Evolutionary conservation across 2,888 invertebrate species (phyloP).

Genomic region (Girardia tigrina): DNA sequence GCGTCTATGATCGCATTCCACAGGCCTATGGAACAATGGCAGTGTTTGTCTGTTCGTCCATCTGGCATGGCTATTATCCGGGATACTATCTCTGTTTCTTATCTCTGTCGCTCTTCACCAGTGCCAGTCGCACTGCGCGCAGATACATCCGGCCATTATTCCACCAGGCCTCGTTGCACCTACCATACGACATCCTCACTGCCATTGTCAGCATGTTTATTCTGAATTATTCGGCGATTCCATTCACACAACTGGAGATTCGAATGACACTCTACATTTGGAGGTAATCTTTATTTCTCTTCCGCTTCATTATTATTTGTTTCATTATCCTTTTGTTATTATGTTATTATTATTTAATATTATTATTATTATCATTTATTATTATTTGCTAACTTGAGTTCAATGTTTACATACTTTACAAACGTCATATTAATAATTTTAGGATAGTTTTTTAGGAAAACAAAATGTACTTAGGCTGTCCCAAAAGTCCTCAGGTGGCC

Average conservation of each 20-base stretch:
- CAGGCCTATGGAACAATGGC: constrained; percentile 56
- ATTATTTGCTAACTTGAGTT: too few species aligned
- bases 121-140: neutral
- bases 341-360: too few species aligned
- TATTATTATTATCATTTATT: too few species aligned
- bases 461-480: too few species aligned
- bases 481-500: too few species aligned
- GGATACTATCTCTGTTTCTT: constrained; percentile 80
- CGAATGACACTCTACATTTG: neutral
- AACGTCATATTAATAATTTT: too few species aligned
- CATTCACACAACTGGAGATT: neutral
- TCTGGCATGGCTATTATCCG: constrained; percentile 65
- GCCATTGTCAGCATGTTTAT: neutral
- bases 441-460: too few species aligned
- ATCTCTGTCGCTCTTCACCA: constrained; percentile 73
- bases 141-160: neutral
- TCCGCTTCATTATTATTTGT: too few species aligned
- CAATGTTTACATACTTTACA: too few species aligned
- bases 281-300: too few species aligned
- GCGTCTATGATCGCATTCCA: constrained; percentile 71
- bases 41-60: constrained; percentile 54
- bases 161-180: neutral
- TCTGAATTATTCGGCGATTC: neutral
- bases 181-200: neutral
- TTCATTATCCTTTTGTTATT: neutral